Evolutionary conservation across 92 coral and sea anemone genomes (phyloP), one percentile per base, ranked within the genome.

Genomic region (Zoanthus sociatus): DNA sequence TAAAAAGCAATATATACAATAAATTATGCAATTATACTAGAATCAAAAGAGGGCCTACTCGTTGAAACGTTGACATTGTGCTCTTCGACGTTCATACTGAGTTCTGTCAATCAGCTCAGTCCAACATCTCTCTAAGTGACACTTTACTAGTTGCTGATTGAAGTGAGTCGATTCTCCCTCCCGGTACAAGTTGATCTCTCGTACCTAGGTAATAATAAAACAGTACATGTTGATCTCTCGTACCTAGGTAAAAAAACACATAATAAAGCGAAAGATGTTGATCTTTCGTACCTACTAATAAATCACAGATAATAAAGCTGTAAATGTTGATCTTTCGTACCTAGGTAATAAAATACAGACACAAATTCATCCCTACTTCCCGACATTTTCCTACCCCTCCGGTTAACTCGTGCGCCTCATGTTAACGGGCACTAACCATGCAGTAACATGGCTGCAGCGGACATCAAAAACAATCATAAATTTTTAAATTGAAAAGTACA

Each of bases 151-250:
- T 46, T 48, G 83, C 83, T 91, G 94, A 56, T 87, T 91, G 82
- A 87, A 94, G 82, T 91, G 91, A 9, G 98, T 94, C 78, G 84
- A 47, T 67, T 94, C 98, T n/a, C 98, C 96, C 64, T 94, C 96
- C 7, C 87, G 83, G 79, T 94, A 94, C 53, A 94, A 79, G 76
- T 94, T 94, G 45, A 91, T 63, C 88, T 94, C 98, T 55, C 98
- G 92, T 13, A 94, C 96, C 98, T 94, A 60, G 37, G 64, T 9
- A 20, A 4, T 50, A 18, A 54, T 37, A 54, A 54, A 54, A 12
- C 87, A 78, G 79, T 94, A 94, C 61, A 94, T 79, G 76, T 94
- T 94, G 45, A 91, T 63, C 88, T 94, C 96, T 55, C 98, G 92
- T 13, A 94, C 96, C 96, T 94, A 60, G 37, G 64, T 9, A 20